Conservation (phyloP, 1,140 invertebrate genomes). For the Drosophila setifemur region DNA sequence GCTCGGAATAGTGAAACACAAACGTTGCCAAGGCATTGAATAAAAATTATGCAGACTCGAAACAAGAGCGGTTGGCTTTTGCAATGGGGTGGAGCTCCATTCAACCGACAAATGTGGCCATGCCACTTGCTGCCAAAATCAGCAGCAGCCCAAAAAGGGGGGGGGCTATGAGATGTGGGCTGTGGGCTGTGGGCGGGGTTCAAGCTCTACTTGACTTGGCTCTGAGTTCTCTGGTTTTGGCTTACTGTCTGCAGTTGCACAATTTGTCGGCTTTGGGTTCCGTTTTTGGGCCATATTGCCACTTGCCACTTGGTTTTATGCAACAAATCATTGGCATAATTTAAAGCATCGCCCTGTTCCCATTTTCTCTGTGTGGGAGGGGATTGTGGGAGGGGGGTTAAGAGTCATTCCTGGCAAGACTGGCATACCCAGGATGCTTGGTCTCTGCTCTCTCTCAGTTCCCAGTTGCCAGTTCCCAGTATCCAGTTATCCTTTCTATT, state of each 20-base stretch:
- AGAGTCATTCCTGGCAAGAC: slow-evolving; percentile 63
- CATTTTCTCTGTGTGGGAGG: neutral
- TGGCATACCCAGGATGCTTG: slow-evolving; percentile 17
- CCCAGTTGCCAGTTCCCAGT: slow-evolving; percentile 19
- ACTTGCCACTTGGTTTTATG: slow-evolving; percentile 77
- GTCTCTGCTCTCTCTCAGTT: slow-evolving; percentile 23
- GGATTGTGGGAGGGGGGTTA: slow-evolving; percentile 42
- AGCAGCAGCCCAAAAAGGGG: slow-evolving; percentile 33
- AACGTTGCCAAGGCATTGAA: slow-evolving; percentile 62
- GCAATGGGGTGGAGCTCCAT: slow-evolving; percentile 23
- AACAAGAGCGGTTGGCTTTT: slow-evolving; percentile 18
- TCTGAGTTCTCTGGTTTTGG: slow-evolving; percentile 18
- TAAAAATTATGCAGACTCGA: slow-evolving; percentile 76
- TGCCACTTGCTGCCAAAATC: slow-evolving; percentile 79
- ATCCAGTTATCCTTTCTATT: neutral
- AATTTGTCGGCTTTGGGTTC: slow-evolving; percentile 66
- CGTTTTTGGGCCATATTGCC: slow-evolving; percentile 73
- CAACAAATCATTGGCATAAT: slow-evolving; percentile 80
- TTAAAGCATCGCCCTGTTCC: slow-evolving; percentile 54
- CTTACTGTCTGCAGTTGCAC: slow-evolving; percentile 65
- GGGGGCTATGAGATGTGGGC: neutral
- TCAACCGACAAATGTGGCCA: slow-evolving; percentile 76
- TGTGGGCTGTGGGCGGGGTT: neutral
- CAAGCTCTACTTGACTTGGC: slow-evolving; percentile 60
- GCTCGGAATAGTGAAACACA: slow-evolving; percentile 23